Percentiles rank a stretch among this genome's conserved stretches.
phyloP scores from a whole-genome alignment of 2,888 invertebrate genomes.

The Cephus pulcher region DNA sequence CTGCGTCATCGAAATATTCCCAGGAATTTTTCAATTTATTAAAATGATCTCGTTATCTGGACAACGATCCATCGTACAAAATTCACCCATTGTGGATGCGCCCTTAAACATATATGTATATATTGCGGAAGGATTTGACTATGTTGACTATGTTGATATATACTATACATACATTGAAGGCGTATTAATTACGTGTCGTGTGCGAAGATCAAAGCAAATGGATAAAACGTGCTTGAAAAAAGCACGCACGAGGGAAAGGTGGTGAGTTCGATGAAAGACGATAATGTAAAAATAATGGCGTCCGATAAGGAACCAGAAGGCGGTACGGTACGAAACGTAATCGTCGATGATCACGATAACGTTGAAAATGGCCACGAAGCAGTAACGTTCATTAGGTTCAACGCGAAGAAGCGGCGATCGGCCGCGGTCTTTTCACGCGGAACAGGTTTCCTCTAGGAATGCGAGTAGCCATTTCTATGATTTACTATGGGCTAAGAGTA shows the following conservation, averaged over 20 bases:
- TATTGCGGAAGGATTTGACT: neutral
- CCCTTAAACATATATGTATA: neutral
- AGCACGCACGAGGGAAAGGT: neutral
- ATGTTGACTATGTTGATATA: neutral
- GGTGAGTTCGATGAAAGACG: neutral
- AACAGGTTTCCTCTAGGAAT: constrained; percentile 59
- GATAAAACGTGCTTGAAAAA: neutral
- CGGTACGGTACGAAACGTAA: neutral
- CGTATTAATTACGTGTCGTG: neutral
- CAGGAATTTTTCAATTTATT: neutral
- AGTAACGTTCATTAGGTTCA: neutral
- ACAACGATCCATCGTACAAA: neutral
- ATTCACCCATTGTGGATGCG: neutral
- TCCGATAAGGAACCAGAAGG: neutral
- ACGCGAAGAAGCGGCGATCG: neutral
- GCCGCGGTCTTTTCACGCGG: constrained; percentile 31
- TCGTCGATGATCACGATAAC: neutral
- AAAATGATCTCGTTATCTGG: neutral
- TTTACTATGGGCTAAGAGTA: constrained; percentile 42
- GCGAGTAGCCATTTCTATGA: constrained; percentile 48
- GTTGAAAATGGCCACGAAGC: neutral
- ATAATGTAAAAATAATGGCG: constrained; percentile 2
- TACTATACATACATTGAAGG: neutral
- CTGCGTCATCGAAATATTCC: neutral
- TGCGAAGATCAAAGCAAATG: neutral